Evolutionary conservation across 2,797 vertebrate species (phyloP), one percentile per base, ranked within the genome.

Genomic region (Brachyalestes nurse): DNA sequence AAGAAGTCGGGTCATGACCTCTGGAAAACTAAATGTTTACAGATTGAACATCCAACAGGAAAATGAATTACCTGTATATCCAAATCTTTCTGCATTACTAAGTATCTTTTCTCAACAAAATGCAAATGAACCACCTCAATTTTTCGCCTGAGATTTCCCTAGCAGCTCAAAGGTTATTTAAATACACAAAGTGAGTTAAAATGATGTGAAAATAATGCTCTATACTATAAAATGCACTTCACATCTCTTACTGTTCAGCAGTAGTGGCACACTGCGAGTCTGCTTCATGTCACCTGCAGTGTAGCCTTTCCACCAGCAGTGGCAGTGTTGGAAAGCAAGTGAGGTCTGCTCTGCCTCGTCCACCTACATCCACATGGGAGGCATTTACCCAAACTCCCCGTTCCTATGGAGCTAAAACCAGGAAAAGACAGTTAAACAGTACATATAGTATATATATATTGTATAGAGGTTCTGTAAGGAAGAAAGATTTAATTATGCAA

Each of bases 271-370:
- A 25, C 34, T 8, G 1, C 7, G 14, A 60, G 16, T 4, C 53
- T 55, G 21, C 58, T 60, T 4, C 9, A 38, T 2, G 12, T 12
- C 47, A 1, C 34, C 40, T 81, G 85, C 75, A 85, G 73, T 87
- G 72, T 67, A 17, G 61, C 17, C 7, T 0, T 65, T 12, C 10
- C 53, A 23, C 82, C 85, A 86, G 28, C 60, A 23, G 75, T 34
- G 69, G 82, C 58, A 67, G 80, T 87, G 47, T 80, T 80, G 77
- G 25, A 19, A 77, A 86, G 73, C 62, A 70, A 58, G 60, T 78
- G 53, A 73, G 14, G 4, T 25, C 10, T 13, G 55, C n/a, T 45
- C 38, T 23, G 13, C 12, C n/a, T 12, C 10, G 23, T 60, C 55
- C 55, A 21, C 13, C n/a, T 23, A 3, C 5, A 0, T 45, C 19